Percentiles rank a stretch among this genome's conserved stretches.
These are phyloP conservation scores for Araneus ventricosus DNA, from an alignment of 1,140 invertebrate genomes.

Conservation along the genomic window DNA sequence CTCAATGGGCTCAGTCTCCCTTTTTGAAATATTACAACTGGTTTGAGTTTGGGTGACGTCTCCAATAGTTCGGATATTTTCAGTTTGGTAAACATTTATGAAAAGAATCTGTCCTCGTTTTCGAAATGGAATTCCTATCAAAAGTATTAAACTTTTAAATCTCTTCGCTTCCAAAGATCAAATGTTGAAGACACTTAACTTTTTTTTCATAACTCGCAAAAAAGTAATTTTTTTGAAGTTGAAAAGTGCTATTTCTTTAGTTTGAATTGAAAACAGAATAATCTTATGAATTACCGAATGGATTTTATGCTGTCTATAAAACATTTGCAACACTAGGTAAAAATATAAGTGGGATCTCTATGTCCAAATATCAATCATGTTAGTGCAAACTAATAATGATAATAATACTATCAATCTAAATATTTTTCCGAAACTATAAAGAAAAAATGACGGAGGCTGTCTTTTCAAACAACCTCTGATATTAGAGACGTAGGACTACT, in stretches of 20 bases:
- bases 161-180: not conserved
- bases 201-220: not conserved
- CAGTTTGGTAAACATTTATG: not conserved
- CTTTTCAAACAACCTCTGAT: too few species aligned
- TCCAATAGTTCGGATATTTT: not conserved
- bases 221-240: not conserved
- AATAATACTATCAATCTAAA: too few species aligned
- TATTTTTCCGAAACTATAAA: too few species aligned
- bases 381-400: too few species aligned
- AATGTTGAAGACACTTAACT: not conserved
- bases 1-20: too few species aligned
- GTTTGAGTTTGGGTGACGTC: not conserved
- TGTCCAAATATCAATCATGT: too few species aligned
- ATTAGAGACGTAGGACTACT: too few species aligned
- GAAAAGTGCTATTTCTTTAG: not conserved
- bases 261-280: not conserved
- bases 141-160: constrained; percentile 23
- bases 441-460: too few species aligned
- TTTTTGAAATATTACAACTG: not conserved
- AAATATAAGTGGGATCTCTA: too few species aligned
- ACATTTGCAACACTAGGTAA: too few species aligned
- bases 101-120: not conserved
- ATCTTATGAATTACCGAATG: not conserved
- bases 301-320: too few species aligned
- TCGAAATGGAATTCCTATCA: not conserved